These are phyloP conservation scores for Akabosia matsudoensis DNA, from an alignment of 1,140 invertebrate genomes.

Conservation along the genomic window DNA sequence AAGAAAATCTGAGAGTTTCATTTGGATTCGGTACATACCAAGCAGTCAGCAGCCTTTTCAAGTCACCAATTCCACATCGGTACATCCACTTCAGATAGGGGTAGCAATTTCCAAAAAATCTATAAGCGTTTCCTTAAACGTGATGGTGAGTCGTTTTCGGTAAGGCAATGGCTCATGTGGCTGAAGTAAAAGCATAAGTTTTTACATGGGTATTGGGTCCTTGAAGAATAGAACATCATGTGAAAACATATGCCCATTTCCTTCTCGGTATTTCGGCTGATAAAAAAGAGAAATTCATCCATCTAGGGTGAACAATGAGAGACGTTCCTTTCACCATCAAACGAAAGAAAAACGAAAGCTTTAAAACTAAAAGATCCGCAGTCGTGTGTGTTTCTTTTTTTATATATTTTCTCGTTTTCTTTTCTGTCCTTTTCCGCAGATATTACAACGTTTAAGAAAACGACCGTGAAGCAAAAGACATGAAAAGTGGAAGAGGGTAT, in stretches of 20 bases:
- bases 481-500: neutral
- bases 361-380: neutral
- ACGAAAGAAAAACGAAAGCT: neutral
- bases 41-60: neutral
- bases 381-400: neutral
- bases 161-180: too few species aligned
- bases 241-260: neutral
- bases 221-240: too few species aligned
- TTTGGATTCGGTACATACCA: neutral
- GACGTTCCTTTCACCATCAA: neutral
- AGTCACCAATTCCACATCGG: neutral
- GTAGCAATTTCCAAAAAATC: too few species aligned
- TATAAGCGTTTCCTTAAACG: too few species aligned
- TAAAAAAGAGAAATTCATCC: constrained; percentile 8
- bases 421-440: neutral
- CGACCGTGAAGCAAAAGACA: neutral
- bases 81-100: too few species aligned
- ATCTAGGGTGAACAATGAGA: neutral
- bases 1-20: neutral
- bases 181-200: too few species aligned
- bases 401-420: too few species aligned
- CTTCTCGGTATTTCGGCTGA: neutral
- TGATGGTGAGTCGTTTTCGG: too few species aligned
- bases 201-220: too few species aligned
- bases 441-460: neutral